Evolutionary conservation across 2,113 vertebrate genomes (phyloP).

Genomic region (Sisor rabdophorus): DNA sequence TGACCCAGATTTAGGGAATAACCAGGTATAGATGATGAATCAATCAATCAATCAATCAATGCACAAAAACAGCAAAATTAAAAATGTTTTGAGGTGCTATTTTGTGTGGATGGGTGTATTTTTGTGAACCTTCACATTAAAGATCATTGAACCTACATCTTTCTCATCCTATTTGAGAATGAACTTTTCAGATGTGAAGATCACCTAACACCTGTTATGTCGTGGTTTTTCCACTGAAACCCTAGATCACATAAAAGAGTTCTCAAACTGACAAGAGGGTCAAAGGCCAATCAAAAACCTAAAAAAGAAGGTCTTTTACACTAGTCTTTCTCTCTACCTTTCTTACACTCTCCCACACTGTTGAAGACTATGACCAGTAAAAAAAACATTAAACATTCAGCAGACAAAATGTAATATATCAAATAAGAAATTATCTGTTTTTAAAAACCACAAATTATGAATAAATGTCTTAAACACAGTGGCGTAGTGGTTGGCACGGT

Average conservation of each 20-base stretch:
- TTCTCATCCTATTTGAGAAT: neutral
- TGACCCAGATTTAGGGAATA: too few species aligned
- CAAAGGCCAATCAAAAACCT: conserved; percentile 56
- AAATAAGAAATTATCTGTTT: too few species aligned
- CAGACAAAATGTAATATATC: neutral
- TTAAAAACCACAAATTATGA: too few species aligned
- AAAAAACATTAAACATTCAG: neutral
- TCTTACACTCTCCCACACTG: neutral
- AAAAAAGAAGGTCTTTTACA: conserved; percentile 45
- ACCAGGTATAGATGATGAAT: too few species aligned
- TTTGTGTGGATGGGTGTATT: neutral
- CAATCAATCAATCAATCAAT: neutral
- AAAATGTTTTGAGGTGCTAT: neutral
- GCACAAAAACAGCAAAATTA: too few species aligned
- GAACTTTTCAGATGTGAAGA: neutral
- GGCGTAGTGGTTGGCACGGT: too few species aligned
- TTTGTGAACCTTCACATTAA: neutral
- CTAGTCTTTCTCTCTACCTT: neutral
- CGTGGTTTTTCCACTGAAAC: conserved; percentile 53
- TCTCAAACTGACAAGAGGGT: conserved; percentile 53
- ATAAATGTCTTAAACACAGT: too few species aligned
- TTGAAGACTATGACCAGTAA: neutral
- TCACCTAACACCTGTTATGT: conserved; percentile 56
- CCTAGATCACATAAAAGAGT: conserved; percentile 50
- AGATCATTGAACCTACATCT: neutral